These are phyloP conservation scores for Galeopterus variegatus DNA, from an alignment of 2,113 vertebrate species.

Conservation along the genomic window DNA sequence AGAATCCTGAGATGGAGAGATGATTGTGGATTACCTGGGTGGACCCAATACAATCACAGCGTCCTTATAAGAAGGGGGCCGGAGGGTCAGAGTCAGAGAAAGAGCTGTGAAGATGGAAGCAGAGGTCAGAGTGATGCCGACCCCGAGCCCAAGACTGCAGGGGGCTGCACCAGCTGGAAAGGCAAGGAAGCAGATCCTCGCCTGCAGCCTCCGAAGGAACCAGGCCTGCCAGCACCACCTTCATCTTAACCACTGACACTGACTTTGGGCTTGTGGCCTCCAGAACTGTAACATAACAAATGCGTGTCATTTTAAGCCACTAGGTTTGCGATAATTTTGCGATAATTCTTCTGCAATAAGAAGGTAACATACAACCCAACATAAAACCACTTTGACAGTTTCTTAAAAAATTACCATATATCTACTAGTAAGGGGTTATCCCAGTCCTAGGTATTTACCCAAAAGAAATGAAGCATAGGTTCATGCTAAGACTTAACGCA, in stretches of 20 bases:
- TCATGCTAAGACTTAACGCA: fast-evolving
- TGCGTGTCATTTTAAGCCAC: not conserved
- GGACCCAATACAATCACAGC: no score
- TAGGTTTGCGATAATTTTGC: fast-evolving
- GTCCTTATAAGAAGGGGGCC: not conserved
- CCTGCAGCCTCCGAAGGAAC: not conserved
- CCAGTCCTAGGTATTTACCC: not conserved
- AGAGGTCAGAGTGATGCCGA: fast-evolving
- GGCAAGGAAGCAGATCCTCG: no score
- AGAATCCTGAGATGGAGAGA: not conserved
- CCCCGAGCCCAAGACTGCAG: not conserved
- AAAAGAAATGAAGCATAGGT: not conserved
- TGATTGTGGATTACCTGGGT: fast-evolving
- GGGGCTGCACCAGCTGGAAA: no score
- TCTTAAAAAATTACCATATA: not conserved
- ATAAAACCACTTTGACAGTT: not conserved
- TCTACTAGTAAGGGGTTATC: fast-evolving
- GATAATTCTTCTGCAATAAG: not conserved
- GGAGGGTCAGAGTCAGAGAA: not conserved
- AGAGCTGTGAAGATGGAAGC: not conserved
- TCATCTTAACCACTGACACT: fast-evolving
- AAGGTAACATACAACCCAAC: fast-evolving
- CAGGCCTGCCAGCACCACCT: not conserved
- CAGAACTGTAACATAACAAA: fast-evolving
- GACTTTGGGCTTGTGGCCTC: not conserved